Base-by-base conservation (phyloP, 2,888 invertebrate species). In the Lasius platythorax region DNA sequence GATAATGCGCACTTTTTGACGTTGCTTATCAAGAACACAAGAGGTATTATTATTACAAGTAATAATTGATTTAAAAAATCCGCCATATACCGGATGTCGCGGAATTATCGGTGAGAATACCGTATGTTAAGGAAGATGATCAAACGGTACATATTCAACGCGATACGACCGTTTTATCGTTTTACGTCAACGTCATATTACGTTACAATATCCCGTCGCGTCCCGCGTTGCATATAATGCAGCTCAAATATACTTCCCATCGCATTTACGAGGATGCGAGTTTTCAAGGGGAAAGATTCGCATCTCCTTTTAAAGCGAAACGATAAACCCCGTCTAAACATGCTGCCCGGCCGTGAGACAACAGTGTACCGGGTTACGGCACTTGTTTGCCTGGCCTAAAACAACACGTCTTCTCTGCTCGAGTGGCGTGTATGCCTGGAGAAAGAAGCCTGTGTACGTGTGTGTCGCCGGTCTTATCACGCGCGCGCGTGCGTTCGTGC, bases 341-440 rank as follows among this genome's bases (percentile, higher is more conserved):
- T 64, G 56, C 53, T n/a, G 66, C 33, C 43, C 58, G 74, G 64
- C 74, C 50, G 53, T 78, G 76, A 86, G 83, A 64, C 78, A 58
- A 53, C 11, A 37, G 50, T 58, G 63, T 79, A 72, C 83, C 67
- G 40, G 61, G 72, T 68, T 74, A 66, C n/a, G 84, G 53, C 88
- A 86, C 85, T 88, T 90, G 87, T 91, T 90, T 89, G 91, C 89
- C 72, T 85, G 87, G 89, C 88, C 90, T 91, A 89, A 90, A 92
- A 89, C 88, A 91, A 91, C 91, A 91, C 85, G 28, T 72, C 67
- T 73, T 66, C 75, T 78, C 70, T n/a, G 33, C 28, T 74, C 78
- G 50, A 23, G 58, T 58, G 53, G 43, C 46, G 53, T 70, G 86
- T 82, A 63, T 33, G 63, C 30, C 18, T 18, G 63, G 18, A 68